Percentiles rank a stretch among this genome's conserved stretches.
Evolutionary conservation across 2,888 invertebrate species (phyloP).

Genomic region (Synanthedon myopaeformis): DNA sequence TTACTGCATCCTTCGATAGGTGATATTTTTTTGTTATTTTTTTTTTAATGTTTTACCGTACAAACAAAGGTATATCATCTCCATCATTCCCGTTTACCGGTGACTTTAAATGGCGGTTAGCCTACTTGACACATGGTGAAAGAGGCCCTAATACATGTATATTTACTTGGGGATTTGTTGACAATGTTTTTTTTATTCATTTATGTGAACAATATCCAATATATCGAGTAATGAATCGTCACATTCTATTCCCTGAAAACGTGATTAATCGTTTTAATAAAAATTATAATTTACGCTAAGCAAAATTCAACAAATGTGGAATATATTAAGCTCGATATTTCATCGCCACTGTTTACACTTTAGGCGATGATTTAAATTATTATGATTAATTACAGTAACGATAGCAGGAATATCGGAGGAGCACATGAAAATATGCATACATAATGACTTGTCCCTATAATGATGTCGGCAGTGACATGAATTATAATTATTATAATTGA

Average conservation of each 20-base stretch:
- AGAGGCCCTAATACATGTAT: too few relatives aligned
- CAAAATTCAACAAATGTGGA: conserved; percentile 1
- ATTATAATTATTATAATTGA: conserved; percentile 7
- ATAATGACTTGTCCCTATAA: neutral
- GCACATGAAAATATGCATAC: neutral
- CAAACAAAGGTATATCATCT: too few relatives aligned
- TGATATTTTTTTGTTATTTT: too few relatives aligned
- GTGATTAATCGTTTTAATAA: neutral
- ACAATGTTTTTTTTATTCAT: too few relatives aligned
- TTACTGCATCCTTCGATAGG: too few relatives aligned
- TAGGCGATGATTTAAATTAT: conserved; percentile 7
- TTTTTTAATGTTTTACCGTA: too few relatives aligned
- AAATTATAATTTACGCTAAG: neutral
- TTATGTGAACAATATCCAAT: too few relatives aligned
- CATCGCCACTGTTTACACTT: conserved; percentile 9
- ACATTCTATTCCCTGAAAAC: neutral
- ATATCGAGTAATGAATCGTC: too few relatives aligned
- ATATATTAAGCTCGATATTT: conserved; percentile 5
- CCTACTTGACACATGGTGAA: too few relatives aligned
- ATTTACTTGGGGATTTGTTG: too few relatives aligned
- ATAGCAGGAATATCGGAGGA: neutral
- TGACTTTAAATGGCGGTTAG: too few relatives aligned
- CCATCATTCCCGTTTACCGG: too few relatives aligned
- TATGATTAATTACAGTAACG: conserved; percentile 2
- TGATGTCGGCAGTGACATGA: conserved; percentile 9